Evolutionary conservation across 2,888 invertebrate species (phyloP).

Genomic region (Caenorhabditis sp.): DNA sequence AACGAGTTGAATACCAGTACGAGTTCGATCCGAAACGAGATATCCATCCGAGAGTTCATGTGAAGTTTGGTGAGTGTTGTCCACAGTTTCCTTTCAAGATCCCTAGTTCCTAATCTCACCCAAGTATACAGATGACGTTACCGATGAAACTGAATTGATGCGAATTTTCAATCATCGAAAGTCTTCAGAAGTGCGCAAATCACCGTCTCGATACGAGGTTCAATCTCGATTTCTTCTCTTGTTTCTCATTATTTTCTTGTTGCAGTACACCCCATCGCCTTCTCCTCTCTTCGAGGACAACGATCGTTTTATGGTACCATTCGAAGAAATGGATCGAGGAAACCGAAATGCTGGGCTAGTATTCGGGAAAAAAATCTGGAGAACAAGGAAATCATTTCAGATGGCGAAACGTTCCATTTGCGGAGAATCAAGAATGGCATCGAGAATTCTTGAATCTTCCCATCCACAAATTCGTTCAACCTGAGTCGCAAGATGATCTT

Average conservation of each 20-base stretch:
- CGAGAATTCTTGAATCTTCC: constrained; percentile 55
- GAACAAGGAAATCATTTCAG: constrained; percentile 30
- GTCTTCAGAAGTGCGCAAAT: constrained; percentile 64
- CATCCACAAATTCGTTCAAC: constrained; percentile 57
- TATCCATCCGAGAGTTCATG: constrained; percentile 64
- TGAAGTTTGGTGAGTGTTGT: constrained; percentile 63
- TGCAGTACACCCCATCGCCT: constrained; percentile 48
- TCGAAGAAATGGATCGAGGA: constrained; percentile 52
- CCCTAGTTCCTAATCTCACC: background rate
- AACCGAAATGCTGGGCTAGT: constrained; percentile 54
- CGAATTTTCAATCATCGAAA: constrained; percentile 65
- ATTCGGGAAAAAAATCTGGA: background rate
- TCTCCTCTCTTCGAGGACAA: constrained; percentile 42
- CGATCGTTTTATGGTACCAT: constrained; percentile 51
- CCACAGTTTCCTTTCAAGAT: too few species aligned
- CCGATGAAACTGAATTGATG: constrained; percentile 59
- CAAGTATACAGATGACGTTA: constrained; percentile 50
- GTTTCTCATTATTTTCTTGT: background rate
- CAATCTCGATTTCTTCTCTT: background rate
- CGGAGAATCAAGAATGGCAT: constrained; percentile 59
- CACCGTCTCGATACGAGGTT: constrained; percentile 63
- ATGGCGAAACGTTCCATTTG: constrained; percentile 60
- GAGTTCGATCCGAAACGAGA: constrained; percentile 71
- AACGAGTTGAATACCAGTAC: constrained; percentile 69
- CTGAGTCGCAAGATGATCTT: constrained; percentile 58